These are phyloP conservation scores for Cabera pusaria DNA, from an alignment of 2,888 invertebrate genomes.

Conservation along the genomic window DNA sequence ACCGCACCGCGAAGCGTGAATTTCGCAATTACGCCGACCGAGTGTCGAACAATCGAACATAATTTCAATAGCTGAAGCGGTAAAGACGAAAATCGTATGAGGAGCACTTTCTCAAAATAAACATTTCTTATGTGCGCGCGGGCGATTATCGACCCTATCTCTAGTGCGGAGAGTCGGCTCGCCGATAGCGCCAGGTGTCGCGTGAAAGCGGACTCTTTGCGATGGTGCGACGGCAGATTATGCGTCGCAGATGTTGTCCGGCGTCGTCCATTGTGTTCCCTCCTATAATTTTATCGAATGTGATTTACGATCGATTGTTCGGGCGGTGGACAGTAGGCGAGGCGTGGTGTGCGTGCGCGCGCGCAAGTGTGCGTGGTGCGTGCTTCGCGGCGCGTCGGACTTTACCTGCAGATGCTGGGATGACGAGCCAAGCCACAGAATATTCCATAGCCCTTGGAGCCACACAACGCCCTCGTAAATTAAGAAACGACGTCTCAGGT, in stretches of 20 bases:
- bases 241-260: slow-evolving; percentile 64
- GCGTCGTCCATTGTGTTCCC: slow-evolving; percentile 79
- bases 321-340: slow-evolving; percentile 72
- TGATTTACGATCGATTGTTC: slow-evolving; percentile 84
- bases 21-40: slow-evolving; percentile 78
- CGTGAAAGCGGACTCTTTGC: slow-evolving; percentile 72
- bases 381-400: slow-evolving; percentile 41
- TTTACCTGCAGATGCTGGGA: slow-evolving; percentile 75
- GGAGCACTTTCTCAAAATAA: slow-evolving; percentile 70
- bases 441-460: slow-evolving; percentile 30
- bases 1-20: slow-evolving; percentile 82
- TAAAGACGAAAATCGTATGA: slow-evolving; percentile 58
- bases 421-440: slow-evolving; percentile 40
- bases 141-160: slow-evolving; percentile 80
- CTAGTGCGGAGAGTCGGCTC: slow-evolving; percentile 66
- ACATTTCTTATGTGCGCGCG: slow-evolving; percentile 78
- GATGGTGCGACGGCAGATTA: slow-evolving; percentile 64
- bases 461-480: slow-evolving; percentile 76
- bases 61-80: slow-evolving; percentile 44
- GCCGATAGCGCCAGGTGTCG: slow-evolving; percentile 57
- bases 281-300: slow-evolving; percentile 83
- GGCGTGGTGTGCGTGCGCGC: slow-evolving; percentile 65
- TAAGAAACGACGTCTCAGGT: slow-evolving; percentile 68
- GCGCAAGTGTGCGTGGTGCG: slow-evolving; percentile 59
- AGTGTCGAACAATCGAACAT: slow-evolving; percentile 48